Percentiles rank a stretch among this genome's conserved stretches.
Conservation (phyloP, 2,113 vertebrate genomes). For the Cnemophilus loriae region DNA sequence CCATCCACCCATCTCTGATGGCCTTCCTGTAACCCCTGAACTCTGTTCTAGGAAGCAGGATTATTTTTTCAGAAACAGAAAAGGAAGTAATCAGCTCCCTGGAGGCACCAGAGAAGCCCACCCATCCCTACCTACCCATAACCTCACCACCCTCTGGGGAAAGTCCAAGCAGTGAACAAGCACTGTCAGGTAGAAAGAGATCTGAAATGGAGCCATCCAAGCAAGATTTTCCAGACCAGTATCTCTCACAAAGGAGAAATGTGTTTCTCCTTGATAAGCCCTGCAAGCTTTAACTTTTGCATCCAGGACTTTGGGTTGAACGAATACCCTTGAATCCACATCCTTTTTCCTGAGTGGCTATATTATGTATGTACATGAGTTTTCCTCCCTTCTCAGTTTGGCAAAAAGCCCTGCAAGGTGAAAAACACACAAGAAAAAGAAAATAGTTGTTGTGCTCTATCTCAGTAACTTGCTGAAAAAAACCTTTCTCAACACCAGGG, state of each 20-base stretch:
- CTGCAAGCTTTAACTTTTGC: background rate
- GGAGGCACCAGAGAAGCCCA: background rate
- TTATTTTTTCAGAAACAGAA: background rate
- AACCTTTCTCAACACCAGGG: background rate
- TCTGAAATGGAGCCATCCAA: background rate
- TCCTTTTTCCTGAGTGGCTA: background rate
- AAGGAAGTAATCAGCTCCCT: background rate
- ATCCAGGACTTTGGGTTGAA: background rate
- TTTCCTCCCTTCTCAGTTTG: background rate
- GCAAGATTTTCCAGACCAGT: background rate
- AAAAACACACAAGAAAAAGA: background rate
- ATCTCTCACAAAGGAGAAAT: background rate
- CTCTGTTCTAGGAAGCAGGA: background rate
- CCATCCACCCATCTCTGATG: background rate
- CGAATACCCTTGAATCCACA: background rate
- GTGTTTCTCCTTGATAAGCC: background rate
- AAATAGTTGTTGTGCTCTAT: background rate
- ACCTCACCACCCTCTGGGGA: background rate
- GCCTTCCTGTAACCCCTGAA: background rate
- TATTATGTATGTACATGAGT: background rate
- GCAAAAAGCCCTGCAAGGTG: background rate
- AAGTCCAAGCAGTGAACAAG: background rate
- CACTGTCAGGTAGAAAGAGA: rapidly evolving
- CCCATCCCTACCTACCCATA: background rate
- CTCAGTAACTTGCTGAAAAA: background rate